Percentiles rank a stretch among this genome's conserved stretches.
Evolutionary conservation across 2,888 invertebrate genomes (phyloP).

Genomic region (Sarcophaga rosellei): DNA sequence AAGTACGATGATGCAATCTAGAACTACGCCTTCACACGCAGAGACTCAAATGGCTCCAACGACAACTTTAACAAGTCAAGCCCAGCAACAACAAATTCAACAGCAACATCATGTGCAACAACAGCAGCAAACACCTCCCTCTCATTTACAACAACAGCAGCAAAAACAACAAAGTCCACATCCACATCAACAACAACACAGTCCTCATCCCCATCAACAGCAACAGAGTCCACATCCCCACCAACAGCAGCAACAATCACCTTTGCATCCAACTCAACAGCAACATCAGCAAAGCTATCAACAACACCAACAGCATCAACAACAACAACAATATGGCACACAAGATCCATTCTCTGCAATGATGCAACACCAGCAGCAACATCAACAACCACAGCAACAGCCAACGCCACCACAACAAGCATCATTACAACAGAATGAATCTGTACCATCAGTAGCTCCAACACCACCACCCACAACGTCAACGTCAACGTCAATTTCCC

Average conservation of each 20-base stretch:
- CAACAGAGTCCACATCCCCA: slow-evolving; percentile 67
- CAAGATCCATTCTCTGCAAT: slow-evolving; percentile 70
- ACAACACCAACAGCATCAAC: slow-evolving; percentile 68
- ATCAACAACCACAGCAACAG: slow-evolving; percentile 43
- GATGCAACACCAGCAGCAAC: slow-evolving; percentile 65
- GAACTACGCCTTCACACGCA: slow-evolving; percentile 78
- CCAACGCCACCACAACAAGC: slow-evolving; percentile 71
- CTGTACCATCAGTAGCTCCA: slow-evolving; percentile 2
- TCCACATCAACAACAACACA: slow-evolving; percentile 76
- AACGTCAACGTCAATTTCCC: slow-evolving; percentile 15
- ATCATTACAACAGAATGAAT: slow-evolving; percentile 50
- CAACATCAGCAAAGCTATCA: slow-evolving; percentile 72
- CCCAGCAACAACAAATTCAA: slow-evolving; percentile 59
- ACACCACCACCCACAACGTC: slow-evolving; percentile 13
- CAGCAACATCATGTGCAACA: slow-evolving; percentile 67
- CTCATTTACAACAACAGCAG: slow-evolving; percentile 66
- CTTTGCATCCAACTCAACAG: slow-evolving; percentile 76
- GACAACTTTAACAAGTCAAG: slow-evolving; percentile 69
- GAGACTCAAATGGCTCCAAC: slow-evolving; percentile 69
- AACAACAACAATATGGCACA: slow-evolving; percentile 70
- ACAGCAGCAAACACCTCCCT: slow-evolving; percentile 61
- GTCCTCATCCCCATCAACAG: slow-evolving; percentile 77
- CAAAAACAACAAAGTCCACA: slow-evolving; percentile 66
- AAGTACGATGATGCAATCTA: slow-evolving; percentile 72
- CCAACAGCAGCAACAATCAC: slow-evolving; percentile 77